Evolutionary conservation across 2,113 vertebrate genomes (phyloP).

Genomic region (Tachysurus vachellii): DNA sequence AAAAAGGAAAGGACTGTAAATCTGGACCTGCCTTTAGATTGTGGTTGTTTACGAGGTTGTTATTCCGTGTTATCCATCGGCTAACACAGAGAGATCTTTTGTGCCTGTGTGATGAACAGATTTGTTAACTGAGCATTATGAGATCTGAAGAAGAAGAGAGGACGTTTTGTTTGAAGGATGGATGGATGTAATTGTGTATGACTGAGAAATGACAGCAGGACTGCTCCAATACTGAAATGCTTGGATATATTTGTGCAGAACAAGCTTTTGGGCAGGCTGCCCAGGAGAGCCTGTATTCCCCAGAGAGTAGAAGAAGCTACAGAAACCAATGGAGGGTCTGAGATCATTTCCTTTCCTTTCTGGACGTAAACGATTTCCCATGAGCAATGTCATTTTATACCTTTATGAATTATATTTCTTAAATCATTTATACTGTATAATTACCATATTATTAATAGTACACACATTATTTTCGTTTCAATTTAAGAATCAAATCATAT

Average conservation of each 20-base stretch:
- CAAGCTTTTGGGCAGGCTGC: slow-evolving; percentile 26
- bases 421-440: background rate
- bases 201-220: background rate
- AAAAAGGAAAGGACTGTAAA: background rate
- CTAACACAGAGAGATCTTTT: background rate
- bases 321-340: slow-evolving; percentile 24
- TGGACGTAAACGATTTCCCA: background rate
- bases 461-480: background rate
- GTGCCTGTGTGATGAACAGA: background rate
- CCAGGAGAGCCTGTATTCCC: slow-evolving; percentile 23
- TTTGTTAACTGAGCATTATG: background rate
- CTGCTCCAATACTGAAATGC: background rate
- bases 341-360: slow-evolving; percentile 12
- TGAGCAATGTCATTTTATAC: background rate
- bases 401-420: background rate
- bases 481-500: background rate
- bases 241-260: slow-evolving; percentile 7
- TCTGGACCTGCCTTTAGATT: background rate
- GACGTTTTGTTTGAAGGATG: background rate
- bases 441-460: background rate
- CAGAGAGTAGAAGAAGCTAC: slow-evolving; percentile 15
- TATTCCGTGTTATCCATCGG: background rate
- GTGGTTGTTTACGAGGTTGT: background rate
- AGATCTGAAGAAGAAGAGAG: background rate
- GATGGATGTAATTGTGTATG: background rate